Base-by-base conservation (phyloP, 1,140 invertebrate species). In the Leptopilina clavipes region DNA sequence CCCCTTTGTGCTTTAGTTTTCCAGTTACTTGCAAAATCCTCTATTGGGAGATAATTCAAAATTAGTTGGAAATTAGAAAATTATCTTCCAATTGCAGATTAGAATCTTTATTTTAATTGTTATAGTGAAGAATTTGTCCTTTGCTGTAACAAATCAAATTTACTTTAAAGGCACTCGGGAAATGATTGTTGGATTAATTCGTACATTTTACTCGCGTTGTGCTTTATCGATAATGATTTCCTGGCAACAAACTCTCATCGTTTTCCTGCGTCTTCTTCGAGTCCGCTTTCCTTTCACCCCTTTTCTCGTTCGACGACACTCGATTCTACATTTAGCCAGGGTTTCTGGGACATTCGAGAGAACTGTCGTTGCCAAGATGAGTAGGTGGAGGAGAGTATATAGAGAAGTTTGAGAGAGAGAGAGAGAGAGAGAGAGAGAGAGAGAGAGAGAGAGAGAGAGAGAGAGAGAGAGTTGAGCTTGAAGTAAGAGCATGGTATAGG, bases 271-370 rank as follows among this genome's bases (percentile, higher is more conserved):
- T 83, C 81, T 80, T 82, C 78, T 80, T 77, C 73, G 79, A 81
- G 72, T 81, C 77, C 1, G 70, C 77, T 72, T 76, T 37, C 17
- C 59, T 79, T 52, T 70, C 78, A 71, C 73, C 76, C 77, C 79
- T 80, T 78, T 80, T 74, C 82, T 73, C 71, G 83, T 73, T 75
- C 80, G 72, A 78, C 84, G 84, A 85, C 82, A 83, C 84, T 86
- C 81, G 82, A 85, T 73, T 79, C 48, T 81, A 80, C 76, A 78
- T 72, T 31, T 80, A 65, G 77, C 77, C 79, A 65, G 78, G 79
- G 78, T 84, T 86, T 87, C 85, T 82, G 79, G 83, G 85, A 87
- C 84, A 84, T 87, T 87, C 81, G 83, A 74, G 45, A 80, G 81
- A 85, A 79, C 76, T 78, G 79, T 78, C 78, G 81, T 77, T 78